These are phyloP conservation scores for Schizopygopsis pylzovi DNA, from an alignment of 2,797 vertebrate species.

Conservation along the genomic window DNA sequence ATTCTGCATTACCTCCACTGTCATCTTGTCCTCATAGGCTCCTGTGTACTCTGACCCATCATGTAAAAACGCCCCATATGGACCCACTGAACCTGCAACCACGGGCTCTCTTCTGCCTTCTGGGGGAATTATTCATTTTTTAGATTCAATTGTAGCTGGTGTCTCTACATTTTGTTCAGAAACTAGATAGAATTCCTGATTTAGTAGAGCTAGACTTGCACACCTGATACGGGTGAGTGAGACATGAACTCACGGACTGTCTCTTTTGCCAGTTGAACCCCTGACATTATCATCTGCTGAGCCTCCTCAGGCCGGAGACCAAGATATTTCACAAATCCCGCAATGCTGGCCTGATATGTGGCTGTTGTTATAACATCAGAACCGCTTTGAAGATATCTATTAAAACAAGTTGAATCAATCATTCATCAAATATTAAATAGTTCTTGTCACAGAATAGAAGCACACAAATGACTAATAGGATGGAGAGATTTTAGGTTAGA, in stretches of 20 bases:
- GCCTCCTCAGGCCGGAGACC: slow-evolving; percentile 70
- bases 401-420: background rate
- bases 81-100: slow-evolving; percentile 83
- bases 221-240: slow-evolving; percentile 65
- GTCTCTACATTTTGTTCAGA: background rate
- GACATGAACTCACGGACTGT: slow-evolving; percentile 66
- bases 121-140: background rate
- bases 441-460: background rate
- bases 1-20: slow-evolving; percentile 72
- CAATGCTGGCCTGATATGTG: slow-evolving; percentile 83
- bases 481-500: background rate
- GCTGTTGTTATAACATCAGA: slow-evolving; percentile 82
- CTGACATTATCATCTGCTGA: slow-evolving; percentile 76
- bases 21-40: slow-evolving; percentile 76
- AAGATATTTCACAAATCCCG: slow-evolving; percentile 78
- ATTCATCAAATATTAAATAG: background rate
- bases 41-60: slow-evolving; percentile 84
- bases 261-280: slow-evolving; percentile 79
- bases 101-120: slow-evolving; percentile 66
- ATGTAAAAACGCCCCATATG: slow-evolving; percentile 81
- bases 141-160: no score
- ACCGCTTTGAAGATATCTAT: slow-evolving; percentile 80
- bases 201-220: background rate
- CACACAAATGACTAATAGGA: background rate
- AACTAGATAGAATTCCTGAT: background rate